Percentiles rank a stretch among this genome's conserved stretches.
These are phyloP conservation scores for Brachionus koreanus DNA, from an alignment of 1,140 invertebrate species.

Conservation along the genomic window DNA sequence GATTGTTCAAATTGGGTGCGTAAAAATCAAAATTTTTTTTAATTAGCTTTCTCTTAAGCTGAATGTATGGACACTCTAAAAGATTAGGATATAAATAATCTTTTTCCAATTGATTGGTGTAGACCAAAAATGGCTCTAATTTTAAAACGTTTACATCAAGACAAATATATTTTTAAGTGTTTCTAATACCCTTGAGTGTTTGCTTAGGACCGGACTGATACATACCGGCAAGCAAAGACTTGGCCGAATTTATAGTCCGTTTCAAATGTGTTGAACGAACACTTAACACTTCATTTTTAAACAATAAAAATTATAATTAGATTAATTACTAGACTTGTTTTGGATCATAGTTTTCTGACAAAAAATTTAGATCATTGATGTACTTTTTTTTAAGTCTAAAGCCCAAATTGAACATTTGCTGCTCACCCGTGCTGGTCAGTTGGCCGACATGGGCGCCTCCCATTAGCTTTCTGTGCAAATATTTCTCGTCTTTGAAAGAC, in stretches of 20 bases:
- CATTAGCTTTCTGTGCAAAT: neutral
- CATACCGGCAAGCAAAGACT: constrained; percentile 18
- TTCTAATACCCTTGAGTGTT: neutral
- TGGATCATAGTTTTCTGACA: neutral
- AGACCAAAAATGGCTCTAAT: constrained; percentile 31
- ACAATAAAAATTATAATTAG: neutral
- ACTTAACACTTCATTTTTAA: neutral
- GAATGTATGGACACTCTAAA: neutral
- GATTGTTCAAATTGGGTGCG: neutral
- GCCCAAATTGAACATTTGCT: constrained; percentile 39
- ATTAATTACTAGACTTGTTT: constrained; percentile 22
- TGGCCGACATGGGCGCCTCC: constrained; percentile 4
- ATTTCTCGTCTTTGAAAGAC: constrained; percentile 3
- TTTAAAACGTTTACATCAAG: neutral
- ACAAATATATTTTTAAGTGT: neutral
- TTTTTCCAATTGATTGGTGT: constrained; percentile 17
- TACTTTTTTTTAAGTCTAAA: neutral
- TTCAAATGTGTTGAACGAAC: constrained; percentile 29
- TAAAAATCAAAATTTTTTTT: constrained; percentile 29
- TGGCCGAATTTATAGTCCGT: constrained; percentile 22
- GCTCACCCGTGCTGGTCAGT: constrained; percentile 3
- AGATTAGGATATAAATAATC: constrained; percentile 40
- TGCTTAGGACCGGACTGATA: constrained; percentile 1
- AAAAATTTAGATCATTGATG: neutral
- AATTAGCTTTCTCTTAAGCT: neutral